These are phyloP conservation scores for Chironomus striatipennis DNA, from an alignment of 1,140 invertebrate genomes.

Conservation along the genomic window DNA sequence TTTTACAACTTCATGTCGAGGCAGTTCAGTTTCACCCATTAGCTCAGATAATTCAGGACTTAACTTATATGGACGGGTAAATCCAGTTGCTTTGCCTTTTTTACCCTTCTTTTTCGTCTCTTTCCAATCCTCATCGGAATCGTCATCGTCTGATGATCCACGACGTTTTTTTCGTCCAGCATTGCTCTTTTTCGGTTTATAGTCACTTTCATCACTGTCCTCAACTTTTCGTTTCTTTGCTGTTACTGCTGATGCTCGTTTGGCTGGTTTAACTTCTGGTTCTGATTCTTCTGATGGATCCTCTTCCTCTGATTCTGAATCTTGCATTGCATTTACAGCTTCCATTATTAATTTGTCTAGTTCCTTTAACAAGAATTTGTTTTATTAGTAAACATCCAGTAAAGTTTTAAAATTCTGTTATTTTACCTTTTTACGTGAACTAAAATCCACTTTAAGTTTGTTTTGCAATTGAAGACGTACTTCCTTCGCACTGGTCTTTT, in stretches of 20 bases:
- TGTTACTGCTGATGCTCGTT: conserved; percentile 33
- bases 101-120: conserved; percentile 48
- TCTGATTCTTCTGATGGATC: conserved; percentile 35
- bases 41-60: conserved; percentile 76
- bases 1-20: conserved; percentile 87
- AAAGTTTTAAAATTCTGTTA: not conserved
- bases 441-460: conserved; percentile 66
- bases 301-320: conserved; percentile 36
- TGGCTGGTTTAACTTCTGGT: conserved; percentile 29
- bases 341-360: conserved; percentile 79
- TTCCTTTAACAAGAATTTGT: conserved; percentile 38
- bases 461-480: conserved; percentile 81
- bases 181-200: conserved; percentile 51
- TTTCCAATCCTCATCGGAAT: conserved; percentile 69
- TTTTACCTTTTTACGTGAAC: conserved; percentile 56
- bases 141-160: conserved; percentile 59
- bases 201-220: conserved; percentile 55
- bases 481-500: conserved; percentile 77
- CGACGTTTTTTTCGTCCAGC: conserved; percentile 50
- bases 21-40: conserved; percentile 75
- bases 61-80: conserved; percentile 72
- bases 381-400: not conserved
- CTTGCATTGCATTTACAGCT: conserved; percentile 51
- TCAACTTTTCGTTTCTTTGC: conserved; percentile 50
- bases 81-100: conserved; percentile 59